These are phyloP conservation scores for Halcyon badia DNA, from an alignment of 2,797 vertebrate species.

Conservation along the genomic window DNA sequence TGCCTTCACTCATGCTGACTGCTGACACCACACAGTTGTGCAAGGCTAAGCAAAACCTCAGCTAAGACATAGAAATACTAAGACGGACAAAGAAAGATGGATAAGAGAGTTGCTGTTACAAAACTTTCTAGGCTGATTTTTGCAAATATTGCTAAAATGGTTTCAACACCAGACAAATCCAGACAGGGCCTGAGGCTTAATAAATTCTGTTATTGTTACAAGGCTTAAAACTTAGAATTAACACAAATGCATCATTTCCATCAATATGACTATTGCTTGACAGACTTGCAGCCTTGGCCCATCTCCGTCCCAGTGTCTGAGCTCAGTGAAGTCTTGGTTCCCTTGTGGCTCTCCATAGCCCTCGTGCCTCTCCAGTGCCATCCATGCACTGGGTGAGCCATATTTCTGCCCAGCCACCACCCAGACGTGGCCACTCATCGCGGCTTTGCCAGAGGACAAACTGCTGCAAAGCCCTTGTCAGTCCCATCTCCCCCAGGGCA, in stretches of 20 bases:
- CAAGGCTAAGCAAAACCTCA: not conserved
- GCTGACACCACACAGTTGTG: not conserved
- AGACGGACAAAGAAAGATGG: not conserved
- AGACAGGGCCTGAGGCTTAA: not conserved
- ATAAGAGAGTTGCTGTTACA: not conserved
- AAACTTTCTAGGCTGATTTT: not conserved
- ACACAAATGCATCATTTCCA: not conserved
- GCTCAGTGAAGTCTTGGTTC: not conserved
- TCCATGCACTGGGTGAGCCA: not conserved
- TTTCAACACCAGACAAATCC: slow-evolving; percentile 2
- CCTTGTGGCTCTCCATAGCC: fast-evolving
- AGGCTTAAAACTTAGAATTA: not conserved
- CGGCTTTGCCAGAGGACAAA: not conserved
- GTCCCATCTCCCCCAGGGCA: not conserved
- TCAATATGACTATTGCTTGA: not conserved
- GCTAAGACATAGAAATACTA: not conserved
- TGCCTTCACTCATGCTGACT: not conserved
- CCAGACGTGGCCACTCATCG: not conserved
- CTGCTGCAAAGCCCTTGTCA: not conserved
- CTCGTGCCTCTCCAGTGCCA: not conserved
- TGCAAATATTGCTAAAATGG: not conserved
- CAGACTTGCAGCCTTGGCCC: not conserved
- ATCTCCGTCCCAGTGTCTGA: not conserved
- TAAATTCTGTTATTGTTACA: not conserved
- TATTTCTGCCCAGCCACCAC: not conserved